phyloP scores from a whole-genome alignment of 92 coral and sea anemone species.

The Palythoa grandiflora region DNA sequence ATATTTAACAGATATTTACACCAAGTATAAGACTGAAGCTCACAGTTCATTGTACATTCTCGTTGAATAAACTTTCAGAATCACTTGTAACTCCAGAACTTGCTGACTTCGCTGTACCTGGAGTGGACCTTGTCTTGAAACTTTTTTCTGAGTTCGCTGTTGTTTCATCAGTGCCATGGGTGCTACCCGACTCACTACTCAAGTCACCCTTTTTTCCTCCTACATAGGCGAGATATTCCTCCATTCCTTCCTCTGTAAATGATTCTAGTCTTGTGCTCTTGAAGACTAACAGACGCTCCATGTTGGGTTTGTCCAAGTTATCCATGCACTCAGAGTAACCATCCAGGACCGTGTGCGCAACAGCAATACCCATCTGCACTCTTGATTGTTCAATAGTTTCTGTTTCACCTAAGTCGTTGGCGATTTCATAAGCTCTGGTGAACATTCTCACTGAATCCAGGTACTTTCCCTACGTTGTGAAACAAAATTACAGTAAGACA shows the following conservation, averaged over 20 bases:
- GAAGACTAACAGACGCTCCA: constrained; percentile 84
- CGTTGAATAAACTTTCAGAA: constrained; percentile 50
- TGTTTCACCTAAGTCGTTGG: constrained; percentile 82
- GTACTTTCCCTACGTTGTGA: constrained; percentile 81
- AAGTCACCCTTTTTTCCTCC: constrained; percentile 45
- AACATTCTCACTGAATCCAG: constrained; percentile 88
- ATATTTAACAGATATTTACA: background rate
- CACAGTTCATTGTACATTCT: background rate
- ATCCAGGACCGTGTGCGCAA: constrained; percentile 80
- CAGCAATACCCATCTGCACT: constrained; percentile 90
- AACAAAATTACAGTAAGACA: background rate
- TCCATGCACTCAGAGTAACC: constrained; percentile 91
- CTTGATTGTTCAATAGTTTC: constrained; percentile 82
- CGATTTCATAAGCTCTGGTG: constrained; percentile 92
- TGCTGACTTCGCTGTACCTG: constrained; percentile 50
- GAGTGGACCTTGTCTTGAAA: background rate
- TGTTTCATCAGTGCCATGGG: constrained; percentile 24
- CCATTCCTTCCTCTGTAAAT: constrained; percentile 68
- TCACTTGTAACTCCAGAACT: constrained; percentile 68
- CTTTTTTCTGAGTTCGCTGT: constrained; percentile 40
- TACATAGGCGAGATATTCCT: constrained; percentile 19
- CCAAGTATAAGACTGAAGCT: background rate
- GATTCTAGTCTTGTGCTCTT: constrained; percentile 87
- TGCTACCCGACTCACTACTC: constrained; percentile 62
- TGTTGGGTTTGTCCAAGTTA: constrained; percentile 69